Conservation (phyloP, 2,113 vertebrate genomes). For the Oryzias celebensis region DNA sequence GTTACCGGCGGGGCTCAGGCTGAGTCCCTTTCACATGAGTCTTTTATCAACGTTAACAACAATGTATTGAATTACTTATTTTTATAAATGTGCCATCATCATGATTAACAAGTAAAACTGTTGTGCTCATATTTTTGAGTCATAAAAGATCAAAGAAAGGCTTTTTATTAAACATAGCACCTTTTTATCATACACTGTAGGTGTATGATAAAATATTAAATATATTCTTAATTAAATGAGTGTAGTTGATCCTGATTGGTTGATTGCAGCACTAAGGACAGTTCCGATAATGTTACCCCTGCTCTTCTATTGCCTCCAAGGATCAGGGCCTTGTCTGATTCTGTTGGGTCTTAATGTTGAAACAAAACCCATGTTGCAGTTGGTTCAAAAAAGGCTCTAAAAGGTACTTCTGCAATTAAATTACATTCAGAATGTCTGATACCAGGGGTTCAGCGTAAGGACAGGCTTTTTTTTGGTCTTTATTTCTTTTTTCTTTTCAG, state of each 20-base stretch:
- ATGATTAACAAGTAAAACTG: neutral
- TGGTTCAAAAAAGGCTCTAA: neutral
- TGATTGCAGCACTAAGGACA: slow-evolving; percentile 75
- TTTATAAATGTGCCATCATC: too few relatives aligned
- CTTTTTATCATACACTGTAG: neutral
- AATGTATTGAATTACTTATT: too few relatives aligned
- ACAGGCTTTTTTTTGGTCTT: neutral
- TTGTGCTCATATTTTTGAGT: neutral
- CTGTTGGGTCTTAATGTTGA: neutral
- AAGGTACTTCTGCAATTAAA: neutral
- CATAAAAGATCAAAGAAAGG: too few relatives aligned
- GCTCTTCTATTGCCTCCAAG: slow-evolving; percentile 5
- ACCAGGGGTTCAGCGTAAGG: neutral
- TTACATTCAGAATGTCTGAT: neutral
- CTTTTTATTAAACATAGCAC: too few relatives aligned
- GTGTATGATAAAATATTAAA: neutral
- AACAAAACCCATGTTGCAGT: neutral
- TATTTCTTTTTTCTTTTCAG: slow-evolving; percentile 9
- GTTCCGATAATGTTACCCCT: slow-evolving; percentile 59
- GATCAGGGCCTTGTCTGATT: neutral
- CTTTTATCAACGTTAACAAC: too few relatives aligned
- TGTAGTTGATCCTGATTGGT: slow-evolving; percentile 45
- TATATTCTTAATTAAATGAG: neutral
- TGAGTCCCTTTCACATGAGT: too few relatives aligned
- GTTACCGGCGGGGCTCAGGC: slow-evolving; percentile 33